Evolutionary conservation across 2,113 vertebrate genomes (phyloP), one percentile per base, ranked within the genome.

Genomic region (Dicaeum eximium): DNA sequence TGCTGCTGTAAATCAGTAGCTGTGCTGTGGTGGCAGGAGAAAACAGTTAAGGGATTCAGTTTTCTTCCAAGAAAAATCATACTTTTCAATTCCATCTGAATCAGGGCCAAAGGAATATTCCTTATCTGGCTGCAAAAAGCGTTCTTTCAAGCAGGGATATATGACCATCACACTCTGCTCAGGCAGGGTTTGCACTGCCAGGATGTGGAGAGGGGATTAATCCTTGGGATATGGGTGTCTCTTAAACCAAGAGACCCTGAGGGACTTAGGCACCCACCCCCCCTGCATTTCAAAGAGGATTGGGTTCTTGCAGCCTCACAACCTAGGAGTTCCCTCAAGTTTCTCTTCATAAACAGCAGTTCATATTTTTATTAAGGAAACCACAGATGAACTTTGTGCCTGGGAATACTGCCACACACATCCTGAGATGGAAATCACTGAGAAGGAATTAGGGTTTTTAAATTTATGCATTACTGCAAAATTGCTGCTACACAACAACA

Each of bases 31-130:
- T 50, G 33, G 95, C 91, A 95, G 93, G 65, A 93, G 77, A 97
- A 97, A 97, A 96, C 84, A 97, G 94, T 97, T 97, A 95, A 96
- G 60, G 80, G 96, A 96, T 96, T 97, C 92, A 81, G 88, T 95
- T 97, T 96, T 73, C 92, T 96, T 97, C 97, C 96, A 98, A 97
- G 92, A 97, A 98, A 96, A 98, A 98, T 95, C 89, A 93, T 94
- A 93, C 90, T 97, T 97, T 97, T 92, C 65, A 95, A 96, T 96
- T 95, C 69, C 86, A 60, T 96, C 92, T 97, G 96, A 97, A 92
- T 42, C 70, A 38, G 20, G 92, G 97, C 97, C 97, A 98, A 95
- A 75, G 80, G 95, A 97, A 95, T 98, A 96, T 93, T 98, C 97
- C 90, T 97, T 97, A 98, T 98, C 97, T 97, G 93, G 90, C 94